Evolutionary conservation across 1,140 invertebrate genomes (phyloP).

Genomic region (Trichonephila clavata): DNA sequence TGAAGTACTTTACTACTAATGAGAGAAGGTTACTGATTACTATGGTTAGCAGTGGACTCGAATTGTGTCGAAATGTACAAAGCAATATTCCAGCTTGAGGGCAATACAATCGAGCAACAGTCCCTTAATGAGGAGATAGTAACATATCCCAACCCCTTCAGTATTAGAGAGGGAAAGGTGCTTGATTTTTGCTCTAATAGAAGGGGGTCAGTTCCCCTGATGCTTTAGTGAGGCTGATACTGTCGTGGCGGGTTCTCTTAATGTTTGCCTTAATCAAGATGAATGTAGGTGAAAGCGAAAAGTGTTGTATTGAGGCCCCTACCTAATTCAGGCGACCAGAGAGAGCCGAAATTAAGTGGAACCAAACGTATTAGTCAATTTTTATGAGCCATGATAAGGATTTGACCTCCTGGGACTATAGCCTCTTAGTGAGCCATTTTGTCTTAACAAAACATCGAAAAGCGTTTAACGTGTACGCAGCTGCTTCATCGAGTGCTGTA

Average conservation of each 20-base stretch:
- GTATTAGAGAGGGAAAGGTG: background rate
- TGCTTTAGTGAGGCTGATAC: background rate
- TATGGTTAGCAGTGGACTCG: too few species aligned
- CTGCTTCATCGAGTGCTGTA: background rate
- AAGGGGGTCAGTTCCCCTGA: background rate
- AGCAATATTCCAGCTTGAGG: too few species aligned
- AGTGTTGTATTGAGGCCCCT: slow-evolving; percentile 3
- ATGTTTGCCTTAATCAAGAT: background rate
- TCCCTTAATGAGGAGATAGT: too few species aligned
- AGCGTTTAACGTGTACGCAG: background rate
- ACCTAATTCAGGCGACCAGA: background rate
- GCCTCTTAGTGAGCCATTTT: background rate
- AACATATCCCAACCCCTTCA: background rate
- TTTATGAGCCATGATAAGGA: slow-evolving; percentile 30
- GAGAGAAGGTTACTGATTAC: too few species aligned
- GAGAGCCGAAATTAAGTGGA: slow-evolving; percentile 16
- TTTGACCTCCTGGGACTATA: background rate
- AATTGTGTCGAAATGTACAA: too few species aligned
- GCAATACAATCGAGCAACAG: too few species aligned
- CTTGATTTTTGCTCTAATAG: background rate
- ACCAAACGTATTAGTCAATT: slow-evolving; percentile 2
- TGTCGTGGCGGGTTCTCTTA: background rate
- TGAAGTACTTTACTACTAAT: too few species aligned
- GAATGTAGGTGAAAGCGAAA: slow-evolving; percentile 44
- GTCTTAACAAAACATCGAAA: background rate